Evolutionary conservation across 1,140 invertebrate species (phyloP).

Genomic region (Magallana ariakensis): DNA sequence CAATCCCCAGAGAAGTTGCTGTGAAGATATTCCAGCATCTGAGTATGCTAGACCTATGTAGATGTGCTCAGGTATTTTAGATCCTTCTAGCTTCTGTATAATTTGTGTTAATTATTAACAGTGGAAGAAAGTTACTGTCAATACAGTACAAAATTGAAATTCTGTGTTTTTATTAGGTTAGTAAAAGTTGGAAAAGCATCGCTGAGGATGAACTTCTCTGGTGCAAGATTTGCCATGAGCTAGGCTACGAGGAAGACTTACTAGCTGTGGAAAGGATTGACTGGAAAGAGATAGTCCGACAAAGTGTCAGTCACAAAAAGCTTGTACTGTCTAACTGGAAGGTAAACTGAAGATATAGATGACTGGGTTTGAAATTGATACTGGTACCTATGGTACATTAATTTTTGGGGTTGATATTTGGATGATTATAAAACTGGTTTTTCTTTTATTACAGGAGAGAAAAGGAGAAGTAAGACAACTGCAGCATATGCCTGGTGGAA

Average conservation of each 20-base stretch:
- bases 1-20: conserved; percentile 75
- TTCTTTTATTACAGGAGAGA: conserved; percentile 66
- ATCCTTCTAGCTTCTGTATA: background rate
- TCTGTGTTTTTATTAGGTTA: conserved; percentile 68
- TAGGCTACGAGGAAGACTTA: conserved; percentile 68
- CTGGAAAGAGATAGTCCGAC: conserved; percentile 73
- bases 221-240: conserved; percentile 71
- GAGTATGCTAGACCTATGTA: conserved; percentile 70
- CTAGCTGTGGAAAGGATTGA: conserved; percentile 60
- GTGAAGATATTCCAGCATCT: conserved; percentile 76
- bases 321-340: conserved; percentile 75
- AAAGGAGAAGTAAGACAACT: conserved; percentile 68
- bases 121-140: background rate
- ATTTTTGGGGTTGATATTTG: background rate
- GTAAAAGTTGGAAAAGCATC: conserved; percentile 75
- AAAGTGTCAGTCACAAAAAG: conserved; percentile 61
- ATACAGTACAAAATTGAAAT: background rate
- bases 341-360: conserved; percentile 58
- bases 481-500: conserved; percentile 71
- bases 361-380: background rate
- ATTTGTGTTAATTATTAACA: background rate
- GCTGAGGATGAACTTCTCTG: conserved; percentile 77
- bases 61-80: conserved; percentile 74
- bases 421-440: background rate
- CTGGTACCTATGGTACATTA: background rate